Evolutionary conservation across 2,113 vertebrate genomes (phyloP).

Genomic region (Cygnus atratus): DNA sequence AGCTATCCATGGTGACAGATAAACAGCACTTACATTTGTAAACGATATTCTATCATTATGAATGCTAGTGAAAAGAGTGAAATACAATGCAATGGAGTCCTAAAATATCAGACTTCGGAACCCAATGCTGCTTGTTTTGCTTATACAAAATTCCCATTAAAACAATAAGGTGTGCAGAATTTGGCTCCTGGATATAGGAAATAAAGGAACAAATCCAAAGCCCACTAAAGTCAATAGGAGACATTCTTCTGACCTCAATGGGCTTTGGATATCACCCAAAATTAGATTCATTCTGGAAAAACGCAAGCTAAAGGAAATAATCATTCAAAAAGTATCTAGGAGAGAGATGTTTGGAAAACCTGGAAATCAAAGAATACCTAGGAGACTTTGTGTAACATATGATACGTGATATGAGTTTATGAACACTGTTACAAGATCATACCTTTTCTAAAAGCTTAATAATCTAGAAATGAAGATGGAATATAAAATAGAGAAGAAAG

Average conservation of each 20-base stretch:
- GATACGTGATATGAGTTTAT: not conserved
- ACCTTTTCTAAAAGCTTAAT: not conserved
- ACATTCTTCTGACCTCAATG: slow-evolving; percentile 62
- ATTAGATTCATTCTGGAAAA: slow-evolving; percentile 61
- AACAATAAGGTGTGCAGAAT: slow-evolving; percentile 58
- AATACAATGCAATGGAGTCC: not conserved
- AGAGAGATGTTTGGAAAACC: slow-evolving; percentile 52
- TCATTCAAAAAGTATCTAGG: slow-evolving; percentile 38
- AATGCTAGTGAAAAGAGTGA: not conserved
- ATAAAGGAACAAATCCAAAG: slow-evolving; percentile 54
- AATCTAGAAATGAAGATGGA: not conserved
- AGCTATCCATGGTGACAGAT: slow-evolving; percentile 21
- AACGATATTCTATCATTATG: not conserved
- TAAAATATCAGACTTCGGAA: not conserved
- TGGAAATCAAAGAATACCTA: slow-evolving; percentile 56
- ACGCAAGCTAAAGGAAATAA: slow-evolving; percentile 52
- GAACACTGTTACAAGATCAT: not conserved
- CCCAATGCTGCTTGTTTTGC: not conserved
- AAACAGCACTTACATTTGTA: not conserved
- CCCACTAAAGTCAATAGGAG: slow-evolving; percentile 54
- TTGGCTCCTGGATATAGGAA: slow-evolving; percentile 54
- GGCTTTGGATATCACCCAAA: slow-evolving; percentile 60
- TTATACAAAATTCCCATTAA: slow-evolving; percentile 30
- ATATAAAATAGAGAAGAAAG: not conserved
- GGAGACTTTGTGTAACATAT: not conserved